Evolutionary conservation across 2,113 vertebrate species (phyloP).

Genomic region (Oncorhynchus clarkii): DNA sequence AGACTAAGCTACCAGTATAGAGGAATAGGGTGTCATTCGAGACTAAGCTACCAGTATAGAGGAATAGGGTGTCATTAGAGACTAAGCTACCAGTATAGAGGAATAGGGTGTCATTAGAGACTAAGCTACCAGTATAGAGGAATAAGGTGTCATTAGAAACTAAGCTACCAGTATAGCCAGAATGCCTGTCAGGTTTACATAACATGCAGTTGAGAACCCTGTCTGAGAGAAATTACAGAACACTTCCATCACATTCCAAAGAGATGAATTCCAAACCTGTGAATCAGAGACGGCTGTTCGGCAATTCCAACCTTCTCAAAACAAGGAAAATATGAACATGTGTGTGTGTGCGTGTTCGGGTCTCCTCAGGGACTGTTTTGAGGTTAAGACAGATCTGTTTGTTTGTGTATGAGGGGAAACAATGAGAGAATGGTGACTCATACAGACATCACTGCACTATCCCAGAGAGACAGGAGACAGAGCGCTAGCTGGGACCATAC

Average conservation of each 20-base stretch:
- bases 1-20: no score
- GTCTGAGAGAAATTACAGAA: constrained; percentile 45
- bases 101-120: background rate
- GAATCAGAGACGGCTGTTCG: constrained; percentile 54
- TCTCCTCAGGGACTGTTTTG: constrained; percentile 63
- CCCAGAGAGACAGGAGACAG: constrained; percentile 55
- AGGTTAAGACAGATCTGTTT: constrained; percentile 70
- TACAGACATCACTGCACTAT: constrained; percentile 73
- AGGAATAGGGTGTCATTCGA: background rate
- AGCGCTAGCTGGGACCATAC: background rate
- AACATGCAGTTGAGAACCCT: constrained; percentile 23
- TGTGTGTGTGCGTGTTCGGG: constrained; percentile 57
- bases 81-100: no score
- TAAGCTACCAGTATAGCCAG: constrained; percentile 19
- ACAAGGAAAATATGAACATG: constrained; percentile 70
- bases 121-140: background rate
- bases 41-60: no score
- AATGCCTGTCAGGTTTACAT: constrained; percentile 39
- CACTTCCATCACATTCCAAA: constrained; percentile 47
- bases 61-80: background rate
- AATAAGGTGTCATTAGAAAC: background rate
- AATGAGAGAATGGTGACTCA: constrained; percentile 74
- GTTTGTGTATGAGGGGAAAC: constrained; percentile 82
- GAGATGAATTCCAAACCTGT: constrained; percentile 59
- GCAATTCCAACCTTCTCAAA: constrained; percentile 44